Conservation (phyloP, 1,140 invertebrate genomes). For the Antheraea mylitta region DNA sequence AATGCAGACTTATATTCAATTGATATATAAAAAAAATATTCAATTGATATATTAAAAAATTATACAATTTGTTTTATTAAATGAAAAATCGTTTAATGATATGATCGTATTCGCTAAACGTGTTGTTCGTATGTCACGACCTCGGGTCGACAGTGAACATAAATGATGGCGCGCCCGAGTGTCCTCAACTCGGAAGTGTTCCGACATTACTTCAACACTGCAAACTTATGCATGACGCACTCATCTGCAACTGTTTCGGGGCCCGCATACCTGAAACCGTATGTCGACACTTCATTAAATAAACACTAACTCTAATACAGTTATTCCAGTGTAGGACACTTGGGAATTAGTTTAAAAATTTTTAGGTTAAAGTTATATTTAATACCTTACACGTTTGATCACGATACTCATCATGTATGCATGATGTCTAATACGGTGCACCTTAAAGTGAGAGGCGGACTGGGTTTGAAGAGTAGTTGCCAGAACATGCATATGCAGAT, state of each 20-base stretch:
- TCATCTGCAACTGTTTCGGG: neutral
- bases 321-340: no score
- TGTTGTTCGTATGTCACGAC: neutral
- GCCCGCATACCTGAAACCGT: neutral
- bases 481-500: no score
- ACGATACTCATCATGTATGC: no score
- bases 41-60: no score
- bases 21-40: no score
- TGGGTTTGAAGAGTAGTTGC: no score
- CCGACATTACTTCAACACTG: slow-evolving; percentile 3
- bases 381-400: no score
- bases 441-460: no score
- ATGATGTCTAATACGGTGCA: no score
- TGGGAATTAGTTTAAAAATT: no score
- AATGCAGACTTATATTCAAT: no score
- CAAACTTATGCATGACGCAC: slow-evolving; percentile 9
- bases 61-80: neutral
- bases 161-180: slow-evolving; percentile 9
- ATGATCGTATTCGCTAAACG: neutral
- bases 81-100: neutral
- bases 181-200: slow-evolving; percentile 5
- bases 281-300: slow-evolving; percentile 10
- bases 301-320: neutral
- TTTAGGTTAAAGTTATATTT: no score
- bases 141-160: slow-evolving; percentile 2